Evolutionary conservation across 2,113 vertebrate genomes (phyloP).

Genomic region (Tyto alba): DNA sequence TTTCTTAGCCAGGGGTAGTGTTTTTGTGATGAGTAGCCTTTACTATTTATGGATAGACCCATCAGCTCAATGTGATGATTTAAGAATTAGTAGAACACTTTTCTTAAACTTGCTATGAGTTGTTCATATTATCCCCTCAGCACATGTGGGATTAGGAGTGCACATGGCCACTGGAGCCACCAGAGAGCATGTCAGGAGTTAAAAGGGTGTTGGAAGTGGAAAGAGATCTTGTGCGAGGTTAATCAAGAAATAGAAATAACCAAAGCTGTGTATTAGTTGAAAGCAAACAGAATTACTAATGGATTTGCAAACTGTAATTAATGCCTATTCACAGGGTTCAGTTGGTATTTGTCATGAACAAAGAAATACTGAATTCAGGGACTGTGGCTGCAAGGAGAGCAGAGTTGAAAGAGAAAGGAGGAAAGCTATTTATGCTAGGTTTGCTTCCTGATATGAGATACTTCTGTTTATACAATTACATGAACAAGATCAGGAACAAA

Average conservation of each 20-base stretch:
- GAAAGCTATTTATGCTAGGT: neutral
- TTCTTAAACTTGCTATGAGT: neutral
- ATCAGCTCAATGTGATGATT: neutral
- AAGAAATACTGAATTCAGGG: neutral
- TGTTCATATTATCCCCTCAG: neutral
- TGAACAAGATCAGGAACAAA: neutral
- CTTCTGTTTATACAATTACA: neutral
- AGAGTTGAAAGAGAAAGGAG: neutral
- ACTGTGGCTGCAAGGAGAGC: neutral
- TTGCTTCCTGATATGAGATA: neutral
- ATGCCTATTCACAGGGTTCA: fast-evolving
- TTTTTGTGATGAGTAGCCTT: neutral
- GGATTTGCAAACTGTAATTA: neutral
- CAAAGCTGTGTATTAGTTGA: neutral
- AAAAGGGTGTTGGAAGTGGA: neutral
- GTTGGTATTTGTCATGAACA: neutral
- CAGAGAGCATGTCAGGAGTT: fast-evolving
- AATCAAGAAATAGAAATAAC: neutral
- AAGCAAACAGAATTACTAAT: neutral
- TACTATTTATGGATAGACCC: neutral
- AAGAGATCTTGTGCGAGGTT: neutral
- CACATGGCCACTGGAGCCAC: neutral
- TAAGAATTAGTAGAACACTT: constrained; percentile 10
- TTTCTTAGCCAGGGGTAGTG: neutral
- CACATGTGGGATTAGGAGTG: neutral